Conservation (phyloP, 2,797 vertebrate species). For the Sphenodon punctatus region DNA sequence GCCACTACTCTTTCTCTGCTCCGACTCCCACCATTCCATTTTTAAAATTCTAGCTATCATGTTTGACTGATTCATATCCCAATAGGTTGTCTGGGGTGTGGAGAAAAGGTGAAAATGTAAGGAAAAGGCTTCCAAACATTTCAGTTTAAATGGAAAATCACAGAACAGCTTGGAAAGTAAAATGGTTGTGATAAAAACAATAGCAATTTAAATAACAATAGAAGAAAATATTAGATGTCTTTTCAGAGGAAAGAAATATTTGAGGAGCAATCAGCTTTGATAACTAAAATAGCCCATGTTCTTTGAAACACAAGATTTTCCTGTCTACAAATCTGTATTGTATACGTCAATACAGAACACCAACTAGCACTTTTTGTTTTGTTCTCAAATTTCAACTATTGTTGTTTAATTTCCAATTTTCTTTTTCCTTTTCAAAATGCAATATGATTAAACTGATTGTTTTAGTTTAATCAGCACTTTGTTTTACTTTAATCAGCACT, state of each 20-base stretch:
- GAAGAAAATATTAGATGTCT: slow-evolving; percentile 23
- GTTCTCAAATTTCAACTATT: background rate
- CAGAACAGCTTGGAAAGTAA: slow-evolving; percentile 6
- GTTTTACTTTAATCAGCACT: background rate
- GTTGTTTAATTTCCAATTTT: slow-evolving; percentile 4
- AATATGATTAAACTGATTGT: background rate
- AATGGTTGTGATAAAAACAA: background rate
- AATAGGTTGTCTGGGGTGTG: too few species aligned
- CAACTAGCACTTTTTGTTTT: background rate
- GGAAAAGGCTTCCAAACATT: slow-evolving; percentile 18
- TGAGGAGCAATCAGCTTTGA: slow-evolving; percentile 11
- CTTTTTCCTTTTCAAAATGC: background rate
- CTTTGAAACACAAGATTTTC: slow-evolving; percentile 1
- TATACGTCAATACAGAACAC: background rate
- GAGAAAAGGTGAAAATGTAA: slow-evolving; percentile 31
- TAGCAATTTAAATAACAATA: slow-evolving; percentile 23
- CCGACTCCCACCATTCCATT: too few species aligned
- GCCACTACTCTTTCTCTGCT: too few species aligned
- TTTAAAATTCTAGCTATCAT: background rate
- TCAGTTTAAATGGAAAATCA: slow-evolving; percentile 23
- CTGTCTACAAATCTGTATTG: slow-evolving; percentile 6
- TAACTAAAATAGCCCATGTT: slow-evolving; percentile 28
- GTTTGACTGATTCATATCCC: too few species aligned
- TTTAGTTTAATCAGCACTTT: too few species aligned
- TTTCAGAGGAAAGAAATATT: slow-evolving; percentile 23